Percentiles rank a stretch among this genome's conserved stretches.
Conservation (phyloP, 2,797 vertebrate genomes). For the Spinibarbus caldwelli region DNA sequence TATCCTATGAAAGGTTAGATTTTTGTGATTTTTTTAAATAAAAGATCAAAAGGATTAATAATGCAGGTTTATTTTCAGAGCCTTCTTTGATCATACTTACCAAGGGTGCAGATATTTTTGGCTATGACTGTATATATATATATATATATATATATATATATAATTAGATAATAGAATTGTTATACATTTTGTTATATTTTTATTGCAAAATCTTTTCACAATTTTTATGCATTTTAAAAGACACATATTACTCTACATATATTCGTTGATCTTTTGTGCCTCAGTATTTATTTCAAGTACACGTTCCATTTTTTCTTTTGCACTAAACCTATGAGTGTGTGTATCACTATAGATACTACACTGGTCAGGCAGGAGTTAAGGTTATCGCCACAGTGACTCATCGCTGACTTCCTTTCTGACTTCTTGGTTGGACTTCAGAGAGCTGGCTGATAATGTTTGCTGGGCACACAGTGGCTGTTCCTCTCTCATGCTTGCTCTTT, state of each 20-base stretch:
- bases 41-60: too few species aligned
- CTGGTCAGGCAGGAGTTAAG: slow-evolving; percentile 55
- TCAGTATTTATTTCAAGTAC: background rate
- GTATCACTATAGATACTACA: slow-evolving; percentile 48
- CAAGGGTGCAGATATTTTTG: too few species aligned
- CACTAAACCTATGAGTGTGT: background rate
- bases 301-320: slow-evolving; percentile 1
- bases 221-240: background rate
- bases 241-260: background rate
- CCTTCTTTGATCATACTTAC: too few species aligned
- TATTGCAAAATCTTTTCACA: too few species aligned
- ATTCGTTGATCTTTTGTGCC: background rate
- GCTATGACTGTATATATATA: too few species aligned
- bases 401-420: slow-evolving; percentile 56
- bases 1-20: too few species aligned
- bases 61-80: too few species aligned
- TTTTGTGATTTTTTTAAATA: too few species aligned
- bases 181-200: too few species aligned
- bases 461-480: slow-evolving; percentile 47
- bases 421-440: slow-evolving; percentile 60
- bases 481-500: slow-evolving; percentile 61
- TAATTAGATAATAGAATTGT: too few species aligned
- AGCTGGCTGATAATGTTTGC: slow-evolving; percentile 54
- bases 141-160: too few species aligned
- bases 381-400: slow-evolving; percentile 68